A percentile compares a stretch with the other conserved stretches of the same genome.
Conservation (phyloP, 2,797 vertebrate species). For the Dipus sagitta region DNA sequence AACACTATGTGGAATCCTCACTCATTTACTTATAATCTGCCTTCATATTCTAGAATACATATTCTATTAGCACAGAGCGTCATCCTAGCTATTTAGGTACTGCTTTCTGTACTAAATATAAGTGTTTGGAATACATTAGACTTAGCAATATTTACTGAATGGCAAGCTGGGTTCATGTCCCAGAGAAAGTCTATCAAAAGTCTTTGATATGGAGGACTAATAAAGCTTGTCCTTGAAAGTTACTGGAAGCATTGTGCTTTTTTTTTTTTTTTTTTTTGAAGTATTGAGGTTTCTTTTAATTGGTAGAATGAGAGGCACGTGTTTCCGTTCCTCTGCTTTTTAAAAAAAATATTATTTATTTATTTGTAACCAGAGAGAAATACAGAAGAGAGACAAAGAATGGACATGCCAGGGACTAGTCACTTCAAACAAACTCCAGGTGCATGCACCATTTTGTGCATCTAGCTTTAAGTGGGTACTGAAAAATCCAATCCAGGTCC, state of each 20-base stretch:
- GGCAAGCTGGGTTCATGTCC: not conserved
- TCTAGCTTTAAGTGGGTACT: too few species aligned
- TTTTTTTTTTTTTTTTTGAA: too few species aligned
- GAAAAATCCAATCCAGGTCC: not conserved
- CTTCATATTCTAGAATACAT: not conserved
- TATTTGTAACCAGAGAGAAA: not conserved
- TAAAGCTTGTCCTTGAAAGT: not conserved
- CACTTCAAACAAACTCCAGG: too few species aligned
- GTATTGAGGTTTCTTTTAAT: too few species aligned
- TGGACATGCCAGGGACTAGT: too few species aligned
- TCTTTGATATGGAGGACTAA: not conserved
- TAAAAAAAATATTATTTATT: not conserved
- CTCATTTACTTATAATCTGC: conserved; percentile 9
- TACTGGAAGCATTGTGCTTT: not conserved
- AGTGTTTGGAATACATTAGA: not conserved
- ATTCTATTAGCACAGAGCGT: not conserved
- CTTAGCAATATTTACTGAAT: not conserved
- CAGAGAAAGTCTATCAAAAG: not conserved
- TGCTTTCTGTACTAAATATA: not conserved
- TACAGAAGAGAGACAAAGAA: too few species aligned
- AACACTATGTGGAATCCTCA: not conserved
- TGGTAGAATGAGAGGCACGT: too few species aligned
- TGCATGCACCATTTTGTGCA: too few species aligned
- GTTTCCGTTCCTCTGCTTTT: too few species aligned
- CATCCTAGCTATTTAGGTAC: not conserved